Percentiles rank a stretch among this genome's conserved stretches.
These are phyloP conservation scores for Tribolium castaneum DNA, from an alignment of 1,140 invertebrate genomes.

Conservation along the genomic window DNA sequence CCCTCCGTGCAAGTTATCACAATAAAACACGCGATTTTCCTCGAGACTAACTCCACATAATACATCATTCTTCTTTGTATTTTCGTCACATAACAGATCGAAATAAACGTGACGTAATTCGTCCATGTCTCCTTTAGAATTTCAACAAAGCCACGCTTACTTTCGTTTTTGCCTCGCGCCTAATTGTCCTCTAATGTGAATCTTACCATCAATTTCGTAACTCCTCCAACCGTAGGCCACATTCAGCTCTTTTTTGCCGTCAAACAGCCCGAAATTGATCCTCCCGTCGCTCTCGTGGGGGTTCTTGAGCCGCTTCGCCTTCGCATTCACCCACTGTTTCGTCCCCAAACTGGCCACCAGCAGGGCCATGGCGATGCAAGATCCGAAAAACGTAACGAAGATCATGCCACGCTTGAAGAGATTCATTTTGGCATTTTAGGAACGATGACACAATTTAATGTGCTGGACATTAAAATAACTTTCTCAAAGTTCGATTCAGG, in stretches of 20 bases:
- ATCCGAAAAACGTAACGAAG: slow-evolving; percentile 89
- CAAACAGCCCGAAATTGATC: slow-evolving; percentile 86
- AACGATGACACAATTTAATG: slow-evolving; percentile 1
- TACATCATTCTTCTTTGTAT: slow-evolving; percentile 26
- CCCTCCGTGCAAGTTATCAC: neutral
- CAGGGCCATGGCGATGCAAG: slow-evolving; percentile 83
- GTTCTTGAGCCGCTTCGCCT: slow-evolving; percentile 75
- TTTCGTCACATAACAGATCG: slow-evolving; percentile 34
- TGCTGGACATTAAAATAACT: slow-evolving; percentile 22
- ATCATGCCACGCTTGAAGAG: slow-evolving; percentile 83
- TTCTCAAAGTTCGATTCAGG: slow-evolving; percentile 3
- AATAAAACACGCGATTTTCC: slow-evolving; percentile 15
- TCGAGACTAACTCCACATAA: neutral
- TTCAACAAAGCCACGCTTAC: slow-evolving; percentile 13
- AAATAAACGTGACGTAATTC: slow-evolving; percentile 39
- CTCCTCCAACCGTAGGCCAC: slow-evolving; percentile 84
- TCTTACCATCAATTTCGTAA: slow-evolving; percentile 77
- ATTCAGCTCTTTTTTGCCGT: slow-evolving; percentile 85
- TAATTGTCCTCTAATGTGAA: slow-evolving; percentile 1
- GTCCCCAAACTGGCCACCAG: slow-evolving; percentile 87
- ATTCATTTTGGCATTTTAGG: slow-evolving; percentile 47
- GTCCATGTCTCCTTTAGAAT: slow-evolving; percentile 17
- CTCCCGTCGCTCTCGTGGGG: slow-evolving; percentile 78
- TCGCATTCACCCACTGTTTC: slow-evolving; percentile 87
- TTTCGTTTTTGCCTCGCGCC: slow-evolving; percentile 1